These are phyloP conservation scores for Punctoribates punctum DNA, from an alignment of 2,888 invertebrate species.

Conservation along the genomic window DNA sequence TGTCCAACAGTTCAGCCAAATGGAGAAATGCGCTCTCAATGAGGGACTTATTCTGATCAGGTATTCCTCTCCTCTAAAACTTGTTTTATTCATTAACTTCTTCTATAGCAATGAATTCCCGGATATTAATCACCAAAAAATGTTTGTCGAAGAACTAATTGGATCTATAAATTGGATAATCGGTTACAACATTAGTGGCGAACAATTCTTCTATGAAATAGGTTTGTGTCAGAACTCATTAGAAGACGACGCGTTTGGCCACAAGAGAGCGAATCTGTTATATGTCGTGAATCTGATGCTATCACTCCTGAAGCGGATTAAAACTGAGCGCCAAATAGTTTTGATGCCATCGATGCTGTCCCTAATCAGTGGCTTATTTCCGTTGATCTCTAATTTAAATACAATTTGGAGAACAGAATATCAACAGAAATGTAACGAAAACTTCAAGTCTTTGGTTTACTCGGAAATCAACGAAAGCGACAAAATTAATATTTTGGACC, in stretches of 20 bases:
- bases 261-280: slow-evolving; percentile 32
- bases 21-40: slow-evolving; percentile 75
- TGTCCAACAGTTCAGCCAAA: slow-evolving; percentile 64
- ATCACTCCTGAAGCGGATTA: slow-evolving; percentile 35
- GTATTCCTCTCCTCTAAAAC: background rate
- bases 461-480: slow-evolving; percentile 36
- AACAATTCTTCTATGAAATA: slow-evolving; percentile 17
- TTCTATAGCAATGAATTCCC: slow-evolving; percentile 70
- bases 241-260: slow-evolving; percentile 1
- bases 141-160: slow-evolving; percentile 35
- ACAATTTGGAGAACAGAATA: slow-evolving; percentile 41
- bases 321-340: slow-evolving; percentile 2
- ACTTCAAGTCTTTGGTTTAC: slow-evolving; percentile 35
- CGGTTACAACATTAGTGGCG: background rate
- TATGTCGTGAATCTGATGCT: slow-evolving; percentile 35
- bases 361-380: slow-evolving; percentile 12
- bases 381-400: slow-evolving; percentile 37
- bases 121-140: slow-evolving; percentile 65
- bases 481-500: slow-evolving; percentile 33
- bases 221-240: background rate
- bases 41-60: slow-evolving; percentile 54
- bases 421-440: slow-evolving; percentile 29
- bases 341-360: slow-evolving; percentile 24
- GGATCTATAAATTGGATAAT: slow-evolving; percentile 29
- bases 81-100: slow-evolving; percentile 66